Percentiles rank a stretch among this genome's conserved stretches.
Evolutionary conservation across 2,888 invertebrate genomes (phyloP).

Genomic region (Salpingus planirostris): DNA sequence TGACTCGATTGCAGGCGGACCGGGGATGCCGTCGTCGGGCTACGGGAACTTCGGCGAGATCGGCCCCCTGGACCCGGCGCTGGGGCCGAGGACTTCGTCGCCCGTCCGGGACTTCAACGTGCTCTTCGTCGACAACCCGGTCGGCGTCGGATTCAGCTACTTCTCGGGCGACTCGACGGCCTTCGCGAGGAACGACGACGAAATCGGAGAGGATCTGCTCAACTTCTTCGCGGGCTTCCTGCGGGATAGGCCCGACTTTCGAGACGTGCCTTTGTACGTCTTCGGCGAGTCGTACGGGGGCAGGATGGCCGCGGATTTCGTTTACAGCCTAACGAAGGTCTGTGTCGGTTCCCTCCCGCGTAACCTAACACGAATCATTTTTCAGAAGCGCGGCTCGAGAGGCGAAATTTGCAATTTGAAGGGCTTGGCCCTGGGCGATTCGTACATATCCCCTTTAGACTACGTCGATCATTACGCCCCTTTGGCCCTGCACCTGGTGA

Average conservation of each 20-base stretch:
- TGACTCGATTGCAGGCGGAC: conserved; percentile 39
- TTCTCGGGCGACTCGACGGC: conserved; percentile 45
- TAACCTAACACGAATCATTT: too few species aligned
- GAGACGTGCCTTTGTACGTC: conserved; percentile 68
- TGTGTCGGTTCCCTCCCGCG: too few species aligned
- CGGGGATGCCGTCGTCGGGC: conserved; percentile 38
- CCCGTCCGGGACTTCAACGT: conserved; percentile 55
- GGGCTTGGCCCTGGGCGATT: conserved; percentile 76
- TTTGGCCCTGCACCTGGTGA: conserved; percentile 60
- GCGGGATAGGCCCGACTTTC: conserved; percentile 53
- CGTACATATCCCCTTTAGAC: conserved; percentile 83
- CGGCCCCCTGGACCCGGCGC: conserved; percentile 60
- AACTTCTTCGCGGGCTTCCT: conserved; percentile 62
- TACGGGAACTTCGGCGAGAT: conserved; percentile 77
- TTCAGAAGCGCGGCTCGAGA: too few species aligned
- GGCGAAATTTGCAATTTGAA: conserved; percentile 51
- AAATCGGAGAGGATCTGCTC: conserved; percentile 68
- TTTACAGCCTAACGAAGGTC: conserved; percentile 49
- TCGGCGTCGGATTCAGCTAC: conserved; percentile 79
- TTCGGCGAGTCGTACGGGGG: conserved; percentile 87
- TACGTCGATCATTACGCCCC: conserved; percentile 77
- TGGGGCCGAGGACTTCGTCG: conserved; percentile 42
- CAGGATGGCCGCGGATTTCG: conserved; percentile 83
- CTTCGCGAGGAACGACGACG: conserved; percentile 48
- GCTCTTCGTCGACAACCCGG: conserved; percentile 81